These are phyloP conservation scores for Elachura formosa DNA, from an alignment of 2,113 vertebrate genomes.

Conservation along the genomic window DNA sequence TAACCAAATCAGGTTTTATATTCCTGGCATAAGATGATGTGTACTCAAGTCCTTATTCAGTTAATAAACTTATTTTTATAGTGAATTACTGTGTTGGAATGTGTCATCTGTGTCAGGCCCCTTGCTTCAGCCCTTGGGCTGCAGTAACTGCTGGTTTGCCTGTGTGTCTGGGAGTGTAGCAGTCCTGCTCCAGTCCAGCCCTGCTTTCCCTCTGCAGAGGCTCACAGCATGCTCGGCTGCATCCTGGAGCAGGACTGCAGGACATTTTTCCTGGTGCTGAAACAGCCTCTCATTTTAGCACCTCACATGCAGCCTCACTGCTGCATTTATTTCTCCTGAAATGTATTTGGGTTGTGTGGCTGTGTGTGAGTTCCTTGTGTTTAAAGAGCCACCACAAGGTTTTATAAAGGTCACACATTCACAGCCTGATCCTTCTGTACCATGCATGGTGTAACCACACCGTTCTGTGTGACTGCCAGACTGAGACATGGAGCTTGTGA, in stretches of 20 bases:
- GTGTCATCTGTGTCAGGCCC: background rate
- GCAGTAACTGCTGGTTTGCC: background rate
- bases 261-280: background rate
- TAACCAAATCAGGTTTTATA: background rate
- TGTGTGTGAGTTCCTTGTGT: background rate
- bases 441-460: background rate
- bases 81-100: background rate
- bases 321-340: background rate
- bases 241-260: background rate
- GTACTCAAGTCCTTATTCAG: background rate
- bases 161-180: background rate
- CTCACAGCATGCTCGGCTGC: background rate
- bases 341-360: background rate
- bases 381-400: background rate
- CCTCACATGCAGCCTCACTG: background rate
- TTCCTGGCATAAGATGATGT: background rate
- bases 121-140: background rate
- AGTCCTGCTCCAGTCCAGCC: background rate
- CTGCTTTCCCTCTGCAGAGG: background rate
- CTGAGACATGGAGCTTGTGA: background rate
- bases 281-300: background rate
- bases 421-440: background rate
- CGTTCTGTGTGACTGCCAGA: background rate
- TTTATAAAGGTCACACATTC: background rate
- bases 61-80: slow-evolving; percentile 47